Percentiles rank a stretch among this genome's conserved stretches.
Conservation (phyloP, 2,113 vertebrate species). For the Bucco capensis region DNA sequence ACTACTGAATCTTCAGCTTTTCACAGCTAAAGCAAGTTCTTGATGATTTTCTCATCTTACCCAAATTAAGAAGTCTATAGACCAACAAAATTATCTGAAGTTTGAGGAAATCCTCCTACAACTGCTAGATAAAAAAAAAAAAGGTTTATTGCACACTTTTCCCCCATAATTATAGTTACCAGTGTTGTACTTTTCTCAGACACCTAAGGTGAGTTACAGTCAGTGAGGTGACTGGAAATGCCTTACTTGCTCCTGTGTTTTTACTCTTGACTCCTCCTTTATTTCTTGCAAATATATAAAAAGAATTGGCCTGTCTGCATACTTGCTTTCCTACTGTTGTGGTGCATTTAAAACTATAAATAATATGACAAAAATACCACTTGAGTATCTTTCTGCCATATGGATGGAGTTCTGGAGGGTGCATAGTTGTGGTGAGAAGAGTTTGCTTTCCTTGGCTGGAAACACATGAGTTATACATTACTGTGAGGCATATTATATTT, state of each 20-base stretch:
- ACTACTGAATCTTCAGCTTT: not conserved
- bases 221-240: not conserved
- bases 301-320: not conserved
- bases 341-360: not conserved
- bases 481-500: not conserved
- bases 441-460: slow-evolving; percentile 19
- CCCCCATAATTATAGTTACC: not conserved
- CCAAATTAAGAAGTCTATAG: not conserved
- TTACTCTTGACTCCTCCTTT: not conserved
- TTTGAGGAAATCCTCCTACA: not conserved
- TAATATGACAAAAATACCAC: not conserved
- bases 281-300: not conserved
- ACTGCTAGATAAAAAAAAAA: not conserved
- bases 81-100: not conserved
- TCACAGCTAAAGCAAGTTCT: not conserved
- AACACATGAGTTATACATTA: not conserved
- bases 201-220: not conserved
- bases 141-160: not conserved
- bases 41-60: not conserved
- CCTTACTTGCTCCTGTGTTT: not conserved
- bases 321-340: not conserved
- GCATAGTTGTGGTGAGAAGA: not conserved
- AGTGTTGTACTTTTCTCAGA: not conserved
- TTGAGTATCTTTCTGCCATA: not conserved
- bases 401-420: not conserved